Evolutionary conservation across 2,888 invertebrate species (phyloP).

Genomic region (Harpalus rufipes): DNA sequence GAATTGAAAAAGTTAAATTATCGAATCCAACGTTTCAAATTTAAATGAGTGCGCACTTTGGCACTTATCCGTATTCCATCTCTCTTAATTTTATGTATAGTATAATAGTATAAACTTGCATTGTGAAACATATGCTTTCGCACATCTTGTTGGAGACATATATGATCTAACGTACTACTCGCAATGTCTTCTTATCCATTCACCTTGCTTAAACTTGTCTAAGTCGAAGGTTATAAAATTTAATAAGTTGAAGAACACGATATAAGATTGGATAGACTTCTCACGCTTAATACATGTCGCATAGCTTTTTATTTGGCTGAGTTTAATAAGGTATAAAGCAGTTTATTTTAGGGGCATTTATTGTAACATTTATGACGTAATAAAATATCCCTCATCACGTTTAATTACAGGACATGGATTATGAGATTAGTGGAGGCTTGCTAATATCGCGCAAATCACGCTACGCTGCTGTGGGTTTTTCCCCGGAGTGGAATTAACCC

Average conservation of each 20-base stretch:
- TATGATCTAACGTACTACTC: too few relatives aligned
- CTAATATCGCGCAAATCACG: conserved; percentile 53
- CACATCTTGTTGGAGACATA: too few relatives aligned
- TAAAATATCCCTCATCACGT: conserved; percentile 67
- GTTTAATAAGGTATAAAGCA: conserved; percentile 64
- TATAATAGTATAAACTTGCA: too few relatives aligned
- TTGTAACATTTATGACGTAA: conserved; percentile 66
- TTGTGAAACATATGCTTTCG: too few relatives aligned
- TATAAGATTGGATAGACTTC: background rate
- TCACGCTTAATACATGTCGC: conserved; percentile 27
- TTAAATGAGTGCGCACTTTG: too few relatives aligned
- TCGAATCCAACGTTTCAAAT: too few relatives aligned
- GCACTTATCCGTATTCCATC: too few relatives aligned
- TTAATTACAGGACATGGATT: conserved; percentile 65
- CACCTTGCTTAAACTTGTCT: background rate
- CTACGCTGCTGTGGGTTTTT: conserved; percentile 36
- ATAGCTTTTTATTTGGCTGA: conserved; percentile 58
- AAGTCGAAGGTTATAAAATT: background rate
- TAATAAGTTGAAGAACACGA: conserved; percentile 1
- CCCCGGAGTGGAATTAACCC: conserved; percentile 14
- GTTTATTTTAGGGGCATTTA: conserved; percentile 64
- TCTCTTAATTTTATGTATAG: too few relatives aligned
- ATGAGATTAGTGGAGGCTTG: conserved; percentile 60
- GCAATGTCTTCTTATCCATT: background rate
- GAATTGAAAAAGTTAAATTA: too few relatives aligned